Base-by-base conservation (phyloP, 2,797 vertebrate genomes). In the Todus mexicanus region DNA sequence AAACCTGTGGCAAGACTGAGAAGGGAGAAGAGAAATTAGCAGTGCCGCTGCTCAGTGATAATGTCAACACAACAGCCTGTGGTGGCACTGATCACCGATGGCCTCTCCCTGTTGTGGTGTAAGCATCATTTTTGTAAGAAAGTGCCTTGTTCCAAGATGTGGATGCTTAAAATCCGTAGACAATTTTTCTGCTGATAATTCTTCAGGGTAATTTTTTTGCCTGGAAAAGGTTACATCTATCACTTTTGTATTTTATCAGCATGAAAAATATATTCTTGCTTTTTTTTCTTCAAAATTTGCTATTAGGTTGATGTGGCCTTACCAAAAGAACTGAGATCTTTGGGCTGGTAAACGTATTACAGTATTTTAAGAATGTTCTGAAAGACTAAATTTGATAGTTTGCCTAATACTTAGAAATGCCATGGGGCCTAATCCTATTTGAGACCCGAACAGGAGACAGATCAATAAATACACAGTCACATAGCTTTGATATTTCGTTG, bases 361-460 rank as follows among this genome's bases (percentile, higher is more conserved):
- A 71, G 25, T 72, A 84, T 69, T 94, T 91, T 65, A 92, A 90
- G 72, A 71, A 89, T 82, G 53, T 82, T 89, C 38, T 84, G 38
- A 75, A 89, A 83, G 42, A 64, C 75, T 87, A 61, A 87, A 95
- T 92, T 89, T 68, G 78, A 96, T 93, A 68, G 68, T 83, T 92
- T 93, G n/a, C 57, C 64, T 87, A 89, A 69, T 84, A 68, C 79
- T 89, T 77, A 87, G 75, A 94, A 96, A 94, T 93, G 78, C 31
- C 92, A 94, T 37, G 31, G 40, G 38, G 54, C 22, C 57, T 93
- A 94, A 96, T 94, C 86, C 61, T 90, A 77, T 95, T 89, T 94
- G 27, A 88, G 40, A 90, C n/a, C 60, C 64, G 71, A 94, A 69
- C 27, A 40, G 74, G 29, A 92, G 90, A 90, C 86, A 89, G 68